Evolutionary conservation across 2,797 vertebrate species (phyloP).

Genomic region (Toxotes lorentzi): DNA sequence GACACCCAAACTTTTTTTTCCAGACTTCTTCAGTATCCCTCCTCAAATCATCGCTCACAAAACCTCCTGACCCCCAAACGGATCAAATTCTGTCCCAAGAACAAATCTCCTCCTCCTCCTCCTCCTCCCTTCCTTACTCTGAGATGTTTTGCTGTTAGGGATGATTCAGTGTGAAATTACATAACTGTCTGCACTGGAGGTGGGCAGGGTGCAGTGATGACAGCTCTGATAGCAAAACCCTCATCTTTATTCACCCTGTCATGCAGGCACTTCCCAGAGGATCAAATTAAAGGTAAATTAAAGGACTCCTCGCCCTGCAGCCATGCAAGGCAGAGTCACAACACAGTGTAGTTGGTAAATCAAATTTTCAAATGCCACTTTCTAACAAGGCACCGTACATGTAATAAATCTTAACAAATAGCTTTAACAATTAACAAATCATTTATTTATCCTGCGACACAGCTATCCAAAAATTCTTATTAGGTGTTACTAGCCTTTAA

Average conservation of each 20-base stretch:
- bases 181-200: constrained; percentile 23
- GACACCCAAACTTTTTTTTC: constrained; percentile 51
- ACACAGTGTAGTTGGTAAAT: background rate
- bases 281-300: background rate
- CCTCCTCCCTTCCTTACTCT: background rate
- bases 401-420: background rate
- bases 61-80: background rate
- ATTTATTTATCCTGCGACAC: background rate
- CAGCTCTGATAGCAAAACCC: constrained; percentile 27
- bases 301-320: background rate
- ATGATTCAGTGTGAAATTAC: constrained; percentile 64
- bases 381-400: background rate
- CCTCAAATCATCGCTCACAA: background rate
- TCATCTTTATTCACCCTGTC: background rate
- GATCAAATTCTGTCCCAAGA: constrained; percentile 1
- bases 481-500: background rate
- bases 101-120: background rate
- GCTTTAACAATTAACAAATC: background rate
- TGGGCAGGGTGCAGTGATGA: constrained; percentile 35
- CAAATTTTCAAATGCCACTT: background rate
- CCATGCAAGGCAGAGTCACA: background rate
- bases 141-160: constrained; percentile 3
- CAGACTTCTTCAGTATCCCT: constrained; percentile 2
- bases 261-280: background rate
- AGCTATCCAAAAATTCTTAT: background rate